These are phyloP conservation scores for Lota lota DNA, from an alignment of 2,113 vertebrate species.

Conservation along the genomic window DNA sequence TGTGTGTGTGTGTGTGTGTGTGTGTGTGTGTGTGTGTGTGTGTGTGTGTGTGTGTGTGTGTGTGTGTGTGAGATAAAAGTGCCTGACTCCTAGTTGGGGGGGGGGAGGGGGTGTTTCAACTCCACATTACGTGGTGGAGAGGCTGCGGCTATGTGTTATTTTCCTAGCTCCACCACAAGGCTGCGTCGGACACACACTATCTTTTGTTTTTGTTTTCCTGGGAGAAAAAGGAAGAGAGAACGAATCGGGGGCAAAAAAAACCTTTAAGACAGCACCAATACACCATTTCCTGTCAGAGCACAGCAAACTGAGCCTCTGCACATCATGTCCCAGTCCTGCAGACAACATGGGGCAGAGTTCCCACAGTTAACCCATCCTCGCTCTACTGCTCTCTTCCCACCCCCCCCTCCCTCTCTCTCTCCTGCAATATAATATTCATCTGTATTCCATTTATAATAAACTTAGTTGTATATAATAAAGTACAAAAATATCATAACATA, in stretches of 20 bases:
- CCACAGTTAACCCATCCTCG: conserved; percentile 40
- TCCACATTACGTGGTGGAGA: conserved; percentile 22
- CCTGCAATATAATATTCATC: conserved; percentile 78
- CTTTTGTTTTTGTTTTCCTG: conserved; percentile 34
- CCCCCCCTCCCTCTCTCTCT: conserved; percentile 40
- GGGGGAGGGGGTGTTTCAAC: conserved; percentile 25
- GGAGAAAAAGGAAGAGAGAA: conserved; percentile 60
- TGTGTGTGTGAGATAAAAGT: conserved; percentile 40
- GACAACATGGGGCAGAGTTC: conserved; percentile 59
- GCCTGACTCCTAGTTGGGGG: conserved; percentile 45
- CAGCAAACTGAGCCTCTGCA: conserved; percentile 53
- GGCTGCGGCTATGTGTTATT: conserved; percentile 8
- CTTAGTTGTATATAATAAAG: conserved; percentile 89
- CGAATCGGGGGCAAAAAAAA: conserved; percentile 38
- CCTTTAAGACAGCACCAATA: conserved; percentile 68
- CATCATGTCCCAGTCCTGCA: conserved; percentile 70
- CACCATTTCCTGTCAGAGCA: conserved; percentile 48
- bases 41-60: not conserved
- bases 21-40: too few relatives aligned
- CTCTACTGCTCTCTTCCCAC: not conserved
- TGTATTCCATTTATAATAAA: conserved; percentile 88
- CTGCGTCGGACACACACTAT: conserved; percentile 34
- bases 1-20: too few relatives aligned
- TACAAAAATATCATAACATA: conserved; percentile 93
- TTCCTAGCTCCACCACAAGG: not conserved